Evolutionary conservation across 1,140 invertebrate species (phyloP), one percentile per base, ranked within the genome.

Genomic region (Drosophila seguyi): DNA sequence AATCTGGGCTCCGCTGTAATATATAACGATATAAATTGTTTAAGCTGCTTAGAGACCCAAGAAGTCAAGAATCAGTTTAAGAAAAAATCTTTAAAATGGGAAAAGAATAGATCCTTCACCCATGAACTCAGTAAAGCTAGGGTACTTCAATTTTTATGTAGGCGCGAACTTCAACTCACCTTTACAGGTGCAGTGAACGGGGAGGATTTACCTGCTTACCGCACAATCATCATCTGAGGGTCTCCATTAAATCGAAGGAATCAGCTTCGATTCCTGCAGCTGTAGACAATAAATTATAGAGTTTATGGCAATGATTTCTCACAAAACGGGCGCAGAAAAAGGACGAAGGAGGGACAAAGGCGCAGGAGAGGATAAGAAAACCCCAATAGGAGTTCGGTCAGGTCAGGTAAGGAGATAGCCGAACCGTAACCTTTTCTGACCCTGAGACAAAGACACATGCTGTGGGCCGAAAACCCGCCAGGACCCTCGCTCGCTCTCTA

Each of bases 221-320:
- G 41, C 65, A 68, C 50, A 18, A 45, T 71, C 63, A 66, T 47
- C 42, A 38, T 71, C 68, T 73, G 22, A 48, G 50, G 41, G 36
- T 25, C 68, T 72, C 36, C 36, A 72, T 72, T 67, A 42, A 50
- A 72, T 60, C 27, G 56, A 55, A n/a, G 20, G 14, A 66, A 74
- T 50, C 74, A 68, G 44, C 63, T 42, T 63, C 50, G 65, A 68
- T 63, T 67, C 45, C 48, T 74, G 78, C 82, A 85, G 78, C 82
- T 86, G 77, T 41, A 65, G 68, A 85, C 50, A 85, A 85, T 85
- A 85, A 85, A 86, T 85, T 86, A 78, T 85, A 20, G 59, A 81
- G 63, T 85, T 86, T 85, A 85, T 81, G 60, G 81, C 82, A 75
- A 71, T 79, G 81, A 75, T 79, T 83, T 79, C 65, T 66, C 39